Evolutionary conservation across 1,140 invertebrate species (phyloP).

Genomic region (Brachionus sp.): DNA sequence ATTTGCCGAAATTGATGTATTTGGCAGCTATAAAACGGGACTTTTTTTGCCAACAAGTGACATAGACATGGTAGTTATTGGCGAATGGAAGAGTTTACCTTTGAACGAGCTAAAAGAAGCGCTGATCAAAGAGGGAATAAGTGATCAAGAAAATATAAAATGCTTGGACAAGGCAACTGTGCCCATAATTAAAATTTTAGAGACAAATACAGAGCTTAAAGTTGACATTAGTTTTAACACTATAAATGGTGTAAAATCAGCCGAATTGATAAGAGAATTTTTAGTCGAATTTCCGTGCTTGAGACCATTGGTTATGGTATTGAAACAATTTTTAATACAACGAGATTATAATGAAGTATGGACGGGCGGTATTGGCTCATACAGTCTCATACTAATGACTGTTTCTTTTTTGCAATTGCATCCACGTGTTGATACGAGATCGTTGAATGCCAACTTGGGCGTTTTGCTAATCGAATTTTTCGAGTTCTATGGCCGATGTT

Average conservation of each 20-base stretch:
- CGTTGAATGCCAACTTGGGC: slow-evolving; percentile 72
- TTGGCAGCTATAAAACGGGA: slow-evolving; percentile 87
- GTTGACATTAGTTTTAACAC: slow-evolving; percentile 98
- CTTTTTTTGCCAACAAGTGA: slow-evolving; percentile 88
- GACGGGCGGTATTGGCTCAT: slow-evolving; percentile 96
- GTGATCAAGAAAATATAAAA: slow-evolving; percentile 24
- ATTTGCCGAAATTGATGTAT: slow-evolving; percentile 60
- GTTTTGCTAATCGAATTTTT: slow-evolving; percentile 94
- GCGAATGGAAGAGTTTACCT: slow-evolving; percentile 70
- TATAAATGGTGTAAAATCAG: slow-evolving; percentile 88
- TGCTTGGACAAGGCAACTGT: slow-evolving; percentile 60
- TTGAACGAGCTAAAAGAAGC: neutral
- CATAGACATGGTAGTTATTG: slow-evolving; percentile 93
- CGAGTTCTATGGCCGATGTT: slow-evolving; percentile 90
- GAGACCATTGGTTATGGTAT: slow-evolving; percentile 85
- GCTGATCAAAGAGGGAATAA: slow-evolving; percentile 47
- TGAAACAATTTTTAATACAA: slow-evolving; percentile 95
- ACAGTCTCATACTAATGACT: slow-evolving; percentile 94
- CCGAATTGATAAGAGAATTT: slow-evolving; percentile 79
- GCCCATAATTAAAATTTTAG: slow-evolving; percentile 94
- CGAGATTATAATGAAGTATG: slow-evolving; percentile 97
- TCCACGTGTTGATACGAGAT: slow-evolving; percentile 62
- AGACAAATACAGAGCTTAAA: slow-evolving; percentile 82
- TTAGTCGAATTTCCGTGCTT: slow-evolving; percentile 72
- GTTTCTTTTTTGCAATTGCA: slow-evolving; percentile 90